Base-by-base conservation (phyloP, 2,888 invertebrate species). In the Cheiracanthium punctorium region DNA sequence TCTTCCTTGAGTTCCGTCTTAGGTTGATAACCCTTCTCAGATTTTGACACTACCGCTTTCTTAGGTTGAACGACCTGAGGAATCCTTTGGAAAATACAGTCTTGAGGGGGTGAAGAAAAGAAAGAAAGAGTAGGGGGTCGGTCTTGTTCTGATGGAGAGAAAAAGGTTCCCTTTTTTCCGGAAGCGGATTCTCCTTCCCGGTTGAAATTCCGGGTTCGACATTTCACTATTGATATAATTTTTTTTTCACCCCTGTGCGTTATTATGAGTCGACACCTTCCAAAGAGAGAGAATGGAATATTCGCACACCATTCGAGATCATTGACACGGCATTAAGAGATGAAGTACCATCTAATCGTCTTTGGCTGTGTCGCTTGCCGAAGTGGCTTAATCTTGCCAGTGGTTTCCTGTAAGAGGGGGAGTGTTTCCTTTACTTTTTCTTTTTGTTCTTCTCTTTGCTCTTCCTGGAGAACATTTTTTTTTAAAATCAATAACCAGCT, bases 291-390 rank as follows among this genome's bases (percentile, higher is more conserved):
- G 37, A 71, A 29, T 69, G 69, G 41, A n/a, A 41, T 33, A 43
- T 71, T 71, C 71, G 41, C 71, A 71, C 71, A 71, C 71, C 58
- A 71, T 71, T 41, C 29, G 43, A 71, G 71, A 71, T 71, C 71
- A 71, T 43, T 71, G 71, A 71, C 71, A 71, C 28, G 43, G n/a
- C 67, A 58, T 67, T 67, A 67, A 32, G 43, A 41, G 43, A 41
- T 43, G 71, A 43, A 71, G 37, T 71, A 43, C 43, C 71, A 37
- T 71, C 43, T 71, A 71, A 71, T 71, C 71, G 71, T 41, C 43
- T 29, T 5, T 20, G n/a, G n/a, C 33, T 69, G 5, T 69, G n/a
- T 24, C 1, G 1, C 14, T 4, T 1, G 1, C 24, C 33, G 64
- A 64, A 69, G n/a, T 20, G n/a, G 58, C 58, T 24, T 33, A 33